Evolutionary conservation across 53 echinoderm and acorn worm genomes (phyloP).

Genomic region (Patiria pectinifera): DNA sequence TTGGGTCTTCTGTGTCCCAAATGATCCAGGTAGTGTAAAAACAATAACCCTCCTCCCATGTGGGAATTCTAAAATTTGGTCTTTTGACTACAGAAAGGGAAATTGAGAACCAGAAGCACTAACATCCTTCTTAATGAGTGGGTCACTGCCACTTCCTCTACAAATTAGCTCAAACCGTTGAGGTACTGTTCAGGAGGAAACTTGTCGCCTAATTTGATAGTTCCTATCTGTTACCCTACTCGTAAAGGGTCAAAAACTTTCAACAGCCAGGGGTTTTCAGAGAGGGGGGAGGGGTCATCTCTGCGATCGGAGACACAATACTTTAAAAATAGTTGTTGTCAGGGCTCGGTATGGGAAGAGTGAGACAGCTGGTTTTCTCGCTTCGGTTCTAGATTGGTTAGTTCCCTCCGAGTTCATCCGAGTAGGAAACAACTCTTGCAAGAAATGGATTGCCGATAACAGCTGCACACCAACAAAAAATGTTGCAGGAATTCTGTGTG

Average conservation of each 20-base stretch:
- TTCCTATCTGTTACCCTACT: not conserved
- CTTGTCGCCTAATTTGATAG: constrained; percentile 35
- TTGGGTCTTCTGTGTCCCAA: not conserved
- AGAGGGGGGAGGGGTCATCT: not conserved
- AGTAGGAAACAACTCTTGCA: not conserved
- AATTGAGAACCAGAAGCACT: not conserved
- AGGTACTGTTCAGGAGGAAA: not conserved
- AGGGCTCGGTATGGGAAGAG: not conserved
- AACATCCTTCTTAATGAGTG: not conserved
- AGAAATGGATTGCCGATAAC: not conserved
- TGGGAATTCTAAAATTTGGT: not conserved
- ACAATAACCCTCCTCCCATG: not conserved
- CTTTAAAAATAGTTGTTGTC: constrained; percentile 41
- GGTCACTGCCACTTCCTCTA: not conserved
- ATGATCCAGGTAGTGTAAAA: not conserved
- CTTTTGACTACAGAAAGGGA: not conserved
- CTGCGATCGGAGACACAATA: constrained; percentile 3
- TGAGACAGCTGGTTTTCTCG: not conserved
- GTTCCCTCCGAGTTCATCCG: not conserved
- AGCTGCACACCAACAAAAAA: not conserved
- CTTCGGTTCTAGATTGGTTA: not conserved
- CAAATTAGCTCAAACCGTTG: not conserved
- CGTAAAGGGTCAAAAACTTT: not conserved
- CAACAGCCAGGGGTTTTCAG: not conserved
- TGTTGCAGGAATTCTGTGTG: not conserved